Evolutionary conservation across 2,113 vertebrate genomes (phyloP).

Genomic region (Caretta caretta): DNA sequence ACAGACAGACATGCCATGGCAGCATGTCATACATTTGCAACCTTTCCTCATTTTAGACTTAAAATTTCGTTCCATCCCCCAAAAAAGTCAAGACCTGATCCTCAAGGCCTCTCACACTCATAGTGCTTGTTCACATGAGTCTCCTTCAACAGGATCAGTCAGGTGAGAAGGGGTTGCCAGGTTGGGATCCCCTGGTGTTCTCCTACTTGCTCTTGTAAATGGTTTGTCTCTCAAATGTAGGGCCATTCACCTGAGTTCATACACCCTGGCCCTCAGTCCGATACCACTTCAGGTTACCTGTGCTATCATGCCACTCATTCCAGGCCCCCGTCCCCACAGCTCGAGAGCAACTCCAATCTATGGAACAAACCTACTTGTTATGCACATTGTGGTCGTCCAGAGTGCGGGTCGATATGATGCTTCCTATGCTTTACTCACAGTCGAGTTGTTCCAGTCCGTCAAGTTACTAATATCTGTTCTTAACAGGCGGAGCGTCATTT

Average conservation of each 20-base stretch:
- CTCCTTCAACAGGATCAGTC: accelerated
- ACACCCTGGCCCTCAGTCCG: neutral
- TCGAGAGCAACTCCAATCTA: neutral
- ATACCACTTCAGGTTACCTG: neutral
- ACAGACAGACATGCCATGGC: neutral
- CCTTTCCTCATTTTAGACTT: neutral
- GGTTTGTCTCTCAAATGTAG: neutral
- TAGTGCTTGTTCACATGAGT: neutral
- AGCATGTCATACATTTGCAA: neutral
- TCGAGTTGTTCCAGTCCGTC: constrained; percentile 34
- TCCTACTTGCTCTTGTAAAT: neutral
- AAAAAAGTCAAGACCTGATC: neutral
- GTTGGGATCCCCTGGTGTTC: neutral
- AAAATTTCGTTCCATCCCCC: neutral
- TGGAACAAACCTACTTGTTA: neutral
- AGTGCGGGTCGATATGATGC: neutral
- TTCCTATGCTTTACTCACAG: constrained; percentile 41
- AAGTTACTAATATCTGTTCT: constrained; percentile 3
- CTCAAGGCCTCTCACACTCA: too few relatives aligned
- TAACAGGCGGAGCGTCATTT: constrained; percentile 1
- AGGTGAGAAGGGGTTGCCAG: accelerated
- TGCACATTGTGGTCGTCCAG: accelerated
- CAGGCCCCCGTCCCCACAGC: neutral
- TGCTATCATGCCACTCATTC: accelerated
- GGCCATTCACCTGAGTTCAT: neutral